A percentile compares a stretch with the other conserved stretches of the same genome.
Conservation (phyloP, 2,797 vertebrate species). For the Neopelma chrysocephalum region DNA sequence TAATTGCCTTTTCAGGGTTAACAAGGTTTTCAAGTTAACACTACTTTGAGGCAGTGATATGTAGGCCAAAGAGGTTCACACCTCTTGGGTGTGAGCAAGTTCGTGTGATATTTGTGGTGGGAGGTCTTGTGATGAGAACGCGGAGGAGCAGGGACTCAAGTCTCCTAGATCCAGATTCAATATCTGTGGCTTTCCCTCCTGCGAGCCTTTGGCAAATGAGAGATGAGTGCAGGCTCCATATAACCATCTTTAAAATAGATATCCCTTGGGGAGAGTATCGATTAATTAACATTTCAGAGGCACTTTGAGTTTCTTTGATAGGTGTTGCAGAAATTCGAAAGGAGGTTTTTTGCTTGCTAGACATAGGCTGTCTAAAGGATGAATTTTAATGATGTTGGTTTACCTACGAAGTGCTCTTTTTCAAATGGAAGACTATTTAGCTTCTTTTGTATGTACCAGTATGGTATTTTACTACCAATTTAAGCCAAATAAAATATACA, state of each 20-base stretch:
- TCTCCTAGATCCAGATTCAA: background rate
- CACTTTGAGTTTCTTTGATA: slow-evolving; percentile 29
- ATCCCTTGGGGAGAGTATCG: background rate
- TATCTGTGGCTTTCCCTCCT: background rate
- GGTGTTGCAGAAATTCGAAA: slow-evolving; percentile 7
- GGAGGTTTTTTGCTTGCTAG: background rate
- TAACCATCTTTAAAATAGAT: slow-evolving; percentile 33
- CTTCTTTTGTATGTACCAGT: background rate
- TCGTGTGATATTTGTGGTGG: slow-evolving; percentile 33
- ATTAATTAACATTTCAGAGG: slow-evolving; percentile 66
- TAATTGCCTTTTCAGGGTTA: background rate
- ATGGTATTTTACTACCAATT: background rate
- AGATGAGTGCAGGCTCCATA: slow-evolving; percentile 25
- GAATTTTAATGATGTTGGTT: background rate
- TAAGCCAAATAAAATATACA: slow-evolving; percentile 17
- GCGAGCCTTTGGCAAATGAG: background rate
- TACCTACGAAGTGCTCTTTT: slow-evolving; percentile 6
- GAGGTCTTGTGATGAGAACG: background rate
- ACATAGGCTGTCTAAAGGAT: background rate
- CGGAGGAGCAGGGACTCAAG: background rate
- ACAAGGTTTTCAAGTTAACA: slow-evolving; percentile 47
- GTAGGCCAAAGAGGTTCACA: slow-evolving; percentile 45
- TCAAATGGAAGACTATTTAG: background rate
- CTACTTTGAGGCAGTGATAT: slow-evolving; percentile 33
- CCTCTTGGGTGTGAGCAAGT: background rate